Evolutionary conservation across 2,888 invertebrate species (phyloP).

Genomic region (Meandrusa payeni): DNA sequence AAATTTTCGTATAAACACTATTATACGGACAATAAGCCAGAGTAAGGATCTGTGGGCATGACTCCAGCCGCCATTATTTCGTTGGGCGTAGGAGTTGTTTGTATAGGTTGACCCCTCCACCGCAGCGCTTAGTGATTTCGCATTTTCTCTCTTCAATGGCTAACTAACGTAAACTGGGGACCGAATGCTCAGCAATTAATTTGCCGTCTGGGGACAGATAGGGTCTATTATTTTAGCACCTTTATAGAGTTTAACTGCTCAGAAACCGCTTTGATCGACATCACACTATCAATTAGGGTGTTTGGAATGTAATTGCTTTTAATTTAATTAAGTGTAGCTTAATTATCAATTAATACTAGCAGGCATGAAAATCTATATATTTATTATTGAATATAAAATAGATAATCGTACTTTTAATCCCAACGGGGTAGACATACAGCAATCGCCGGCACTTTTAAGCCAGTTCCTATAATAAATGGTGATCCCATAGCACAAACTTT

Average conservation of each 20-base stretch:
- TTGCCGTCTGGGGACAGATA: constrained; percentile 14
- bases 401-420: no score
- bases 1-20: constrained; percentile 21
- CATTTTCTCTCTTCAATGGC: constrained; percentile 29
- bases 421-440: no score
- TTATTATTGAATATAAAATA: no score
- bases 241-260: constrained; percentile 15
- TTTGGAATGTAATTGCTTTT: no score
- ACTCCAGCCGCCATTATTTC: constrained; percentile 25
- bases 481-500: no score
- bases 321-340: no score
- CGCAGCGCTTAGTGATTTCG: constrained; percentile 37
- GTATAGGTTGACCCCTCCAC: constrained; percentile 32
- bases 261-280: constrained; percentile 12
- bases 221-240: constrained; percentile 17
- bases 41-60: constrained; percentile 10
- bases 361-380: no score
- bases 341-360: no score
- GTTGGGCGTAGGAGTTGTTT: constrained; percentile 27
- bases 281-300: constrained; percentile 13
- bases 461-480: no score
- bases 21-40: constrained; percentile 20
- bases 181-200: constrained; percentile 30
- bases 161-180: constrained; percentile 25
- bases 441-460: no score